Evolutionary conservation across 2,888 invertebrate genomes (phyloP).

Genomic region (Polietes domitor): DNA sequence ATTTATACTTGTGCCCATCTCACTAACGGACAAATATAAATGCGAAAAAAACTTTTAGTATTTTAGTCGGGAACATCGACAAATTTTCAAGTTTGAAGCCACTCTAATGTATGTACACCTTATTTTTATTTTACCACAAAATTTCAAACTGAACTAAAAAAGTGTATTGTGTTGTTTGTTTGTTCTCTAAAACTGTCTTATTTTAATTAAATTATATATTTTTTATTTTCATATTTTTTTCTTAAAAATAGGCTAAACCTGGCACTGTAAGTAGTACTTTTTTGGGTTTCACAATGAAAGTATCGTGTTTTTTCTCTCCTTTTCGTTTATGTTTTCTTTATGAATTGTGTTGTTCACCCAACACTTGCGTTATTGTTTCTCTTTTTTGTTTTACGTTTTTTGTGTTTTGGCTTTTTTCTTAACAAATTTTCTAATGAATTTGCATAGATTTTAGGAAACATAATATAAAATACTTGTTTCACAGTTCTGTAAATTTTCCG

Average conservation of each 20-base stretch:
- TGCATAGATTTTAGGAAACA: no score
- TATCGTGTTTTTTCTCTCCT: conserved; percentile 36
- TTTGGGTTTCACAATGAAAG: conserved; percentile 60
- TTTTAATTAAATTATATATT: conserved; percentile 47
- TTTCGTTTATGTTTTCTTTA: conserved; percentile 41
- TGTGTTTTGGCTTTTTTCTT: background rate
- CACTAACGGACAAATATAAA: no score
- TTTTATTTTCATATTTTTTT: conserved; percentile 65
- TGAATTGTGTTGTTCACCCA: conserved; percentile 42
- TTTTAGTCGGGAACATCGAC: no score
- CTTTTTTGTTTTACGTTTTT: conserved; percentile 41
- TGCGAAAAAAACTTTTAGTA: no score
- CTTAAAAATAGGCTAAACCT: conserved; percentile 82
- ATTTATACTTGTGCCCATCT: no score
- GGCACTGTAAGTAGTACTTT: conserved; percentile 83
- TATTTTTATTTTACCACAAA: background rate
- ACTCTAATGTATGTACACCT: no score
- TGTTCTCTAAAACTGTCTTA: conserved; percentile 29
- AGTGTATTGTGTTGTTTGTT: conserved; percentile 23
- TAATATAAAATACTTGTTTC: no score
- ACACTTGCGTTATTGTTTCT: no score
- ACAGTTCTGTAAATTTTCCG: no score
- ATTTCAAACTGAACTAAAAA: conserved; percentile 32
- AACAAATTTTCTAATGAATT: background rate
- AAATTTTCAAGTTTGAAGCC: no score